Percentiles rank a stretch among this genome's conserved stretches.
These are phyloP conservation scores for Prunella strophiata DNA, from an alignment of 2,797 vertebrate species.

Conservation along the genomic window DNA sequence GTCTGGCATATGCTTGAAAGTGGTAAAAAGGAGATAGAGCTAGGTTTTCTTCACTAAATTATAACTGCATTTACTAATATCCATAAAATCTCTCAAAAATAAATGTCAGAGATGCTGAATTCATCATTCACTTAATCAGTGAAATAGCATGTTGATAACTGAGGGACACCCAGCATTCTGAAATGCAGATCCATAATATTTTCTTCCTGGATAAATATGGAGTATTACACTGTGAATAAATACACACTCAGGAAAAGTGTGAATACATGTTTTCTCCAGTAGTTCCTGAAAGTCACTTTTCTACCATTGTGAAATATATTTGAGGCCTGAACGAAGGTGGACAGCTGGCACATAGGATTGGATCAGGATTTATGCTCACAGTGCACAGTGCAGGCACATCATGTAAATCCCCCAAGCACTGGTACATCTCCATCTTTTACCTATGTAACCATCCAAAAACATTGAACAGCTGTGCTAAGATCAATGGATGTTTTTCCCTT, in stretches of 20 bases:
- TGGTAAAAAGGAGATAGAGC: not conserved
- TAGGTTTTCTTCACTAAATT: slow-evolving; percentile 3
- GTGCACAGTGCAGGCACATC: not conserved
- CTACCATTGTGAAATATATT: not conserved
- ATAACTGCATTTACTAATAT: not conserved
- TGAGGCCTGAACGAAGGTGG: not conserved
- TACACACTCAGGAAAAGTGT: not conserved
- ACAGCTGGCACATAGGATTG: not conserved
- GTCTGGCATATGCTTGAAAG: not conserved
- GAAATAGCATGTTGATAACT: not conserved
- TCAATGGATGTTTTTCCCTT: not conserved
- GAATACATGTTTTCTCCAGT: not conserved
- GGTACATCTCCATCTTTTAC: not conserved
- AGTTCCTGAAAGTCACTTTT: not conserved
- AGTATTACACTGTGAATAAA: not conserved
- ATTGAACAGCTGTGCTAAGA: not conserved
- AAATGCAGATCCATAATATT: not conserved
- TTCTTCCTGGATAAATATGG: not conserved
- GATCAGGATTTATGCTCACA: not conserved
- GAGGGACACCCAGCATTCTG: not conserved
- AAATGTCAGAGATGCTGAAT: not conserved
- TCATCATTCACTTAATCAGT: not conserved
- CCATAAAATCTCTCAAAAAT: not conserved
- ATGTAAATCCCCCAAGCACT: not conserved
- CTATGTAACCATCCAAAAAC: not conserved